These are phyloP conservation scores for Dendrolimus pini DNA, from an alignment of 2,888 invertebrate genomes.

Conservation along the genomic window DNA sequence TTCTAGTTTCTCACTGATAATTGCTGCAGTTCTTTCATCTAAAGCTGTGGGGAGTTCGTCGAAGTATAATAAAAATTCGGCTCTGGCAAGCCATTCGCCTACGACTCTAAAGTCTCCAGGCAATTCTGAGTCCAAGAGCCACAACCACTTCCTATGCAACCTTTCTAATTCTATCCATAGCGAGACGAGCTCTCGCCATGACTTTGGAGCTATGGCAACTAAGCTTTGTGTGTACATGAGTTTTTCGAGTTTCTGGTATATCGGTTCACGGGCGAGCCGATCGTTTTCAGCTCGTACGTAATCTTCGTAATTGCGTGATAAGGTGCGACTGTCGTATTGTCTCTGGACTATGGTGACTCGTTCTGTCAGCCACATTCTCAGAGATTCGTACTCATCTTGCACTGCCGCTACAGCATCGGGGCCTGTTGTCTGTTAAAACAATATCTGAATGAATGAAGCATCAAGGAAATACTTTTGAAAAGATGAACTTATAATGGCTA, in stretches of 20 bases:
- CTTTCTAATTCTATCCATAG: slow-evolving; percentile 89
- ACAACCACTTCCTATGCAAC: slow-evolving; percentile 90
- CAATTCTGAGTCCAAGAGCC: slow-evolving; percentile 89
- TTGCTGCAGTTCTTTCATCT: slow-evolving; percentile 92
- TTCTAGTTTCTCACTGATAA: slow-evolving; percentile 91
- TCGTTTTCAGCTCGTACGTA: slow-evolving; percentile 87
- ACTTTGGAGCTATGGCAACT: slow-evolving; percentile 87
- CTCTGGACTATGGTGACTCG: slow-evolving; percentile 86
- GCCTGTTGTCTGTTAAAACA: slow-evolving; percentile 74
- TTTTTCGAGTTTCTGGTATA: slow-evolving; percentile 86
- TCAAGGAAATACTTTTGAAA: too few relatives aligned
- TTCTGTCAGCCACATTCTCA: slow-evolving; percentile 89
- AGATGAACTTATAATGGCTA: too few relatives aligned
- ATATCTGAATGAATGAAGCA: not conserved
- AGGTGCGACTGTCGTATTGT: slow-evolving; percentile 83
- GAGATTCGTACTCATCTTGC: slow-evolving; percentile 87
- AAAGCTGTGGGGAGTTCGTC: slow-evolving; percentile 89
- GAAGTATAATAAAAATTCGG: slow-evolving; percentile 87
- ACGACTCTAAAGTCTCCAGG: slow-evolving; percentile 91
- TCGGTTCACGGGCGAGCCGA: slow-evolving; percentile 81
- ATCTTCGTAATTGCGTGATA: slow-evolving; percentile 88
- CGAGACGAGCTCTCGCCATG: slow-evolving; percentile 89
- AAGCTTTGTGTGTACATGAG: slow-evolving; percentile 88
- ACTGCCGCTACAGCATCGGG: slow-evolving; percentile 85
- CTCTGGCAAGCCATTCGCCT: slow-evolving; percentile 93